Percentiles rank a stretch among this genome's conserved stretches.
Conservation (phyloP, 2,113 vertebrate genomes). For the Crotalus helleri region DNA sequence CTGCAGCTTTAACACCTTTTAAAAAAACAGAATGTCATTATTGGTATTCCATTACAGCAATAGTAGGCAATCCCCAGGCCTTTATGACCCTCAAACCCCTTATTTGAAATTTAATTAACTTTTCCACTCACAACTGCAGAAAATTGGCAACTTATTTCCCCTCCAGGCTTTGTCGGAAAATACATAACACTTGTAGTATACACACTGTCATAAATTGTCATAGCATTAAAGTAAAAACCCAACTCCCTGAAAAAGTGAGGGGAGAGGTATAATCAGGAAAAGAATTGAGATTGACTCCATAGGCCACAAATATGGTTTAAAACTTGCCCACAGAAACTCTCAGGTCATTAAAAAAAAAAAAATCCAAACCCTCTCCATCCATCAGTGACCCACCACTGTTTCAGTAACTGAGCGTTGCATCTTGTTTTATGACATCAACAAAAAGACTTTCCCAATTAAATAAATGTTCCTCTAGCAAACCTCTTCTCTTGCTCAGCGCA, state of each 20-base stretch:
- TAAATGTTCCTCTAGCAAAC: neutral
- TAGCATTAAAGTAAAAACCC: neutral
- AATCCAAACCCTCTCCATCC: neutral
- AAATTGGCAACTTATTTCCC: neutral
- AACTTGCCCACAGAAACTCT: neutral
- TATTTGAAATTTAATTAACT: neutral
- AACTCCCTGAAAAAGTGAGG: neutral
- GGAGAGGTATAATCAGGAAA: neutral
- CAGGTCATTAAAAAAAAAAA: neutral
- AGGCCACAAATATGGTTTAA: neutral
- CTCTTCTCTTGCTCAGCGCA: neutral
- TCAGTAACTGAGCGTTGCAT: neutral
- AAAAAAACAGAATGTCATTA: neutral
- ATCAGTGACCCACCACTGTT: neutral
- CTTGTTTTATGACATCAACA: neutral
- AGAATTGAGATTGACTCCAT: neutral
- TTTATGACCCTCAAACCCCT: neutral
- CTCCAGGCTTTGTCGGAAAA: neutral
- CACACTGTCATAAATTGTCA: neutral
- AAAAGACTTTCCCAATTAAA: neutral
- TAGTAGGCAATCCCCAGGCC: neutral
- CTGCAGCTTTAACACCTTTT: neutral
- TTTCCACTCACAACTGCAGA: neutral
- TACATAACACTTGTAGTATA: neutral
- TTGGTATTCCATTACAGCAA: neutral